A percentile compares a stretch with the other conserved stretches of the same genome.
These are phyloP conservation scores for Thryonomys swinderianus DNA, from an alignment of 2,113 vertebrate species.

Conservation along the genomic window DNA sequence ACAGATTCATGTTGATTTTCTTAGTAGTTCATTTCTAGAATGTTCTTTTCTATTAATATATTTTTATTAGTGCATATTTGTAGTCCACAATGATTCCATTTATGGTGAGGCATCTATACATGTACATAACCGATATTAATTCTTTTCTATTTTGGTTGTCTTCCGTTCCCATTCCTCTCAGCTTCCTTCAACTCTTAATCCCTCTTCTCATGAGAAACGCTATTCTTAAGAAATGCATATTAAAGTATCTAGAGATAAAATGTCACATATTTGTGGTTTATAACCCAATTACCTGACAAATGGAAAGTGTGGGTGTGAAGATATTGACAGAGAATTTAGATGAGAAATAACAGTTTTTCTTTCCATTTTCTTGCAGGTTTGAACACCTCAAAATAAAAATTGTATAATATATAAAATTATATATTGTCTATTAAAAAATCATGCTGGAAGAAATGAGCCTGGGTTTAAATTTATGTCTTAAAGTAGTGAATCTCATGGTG, in stretches of 20 bases:
- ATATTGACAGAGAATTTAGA: background rate
- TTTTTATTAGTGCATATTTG: background rate
- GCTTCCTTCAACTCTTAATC: background rate
- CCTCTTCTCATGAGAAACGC: background rate
- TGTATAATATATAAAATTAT: background rate
- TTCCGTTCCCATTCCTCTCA: background rate
- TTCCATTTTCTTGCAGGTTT: slow-evolving; percentile 8
- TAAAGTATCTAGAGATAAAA: background rate
- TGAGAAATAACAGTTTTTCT: background rate
- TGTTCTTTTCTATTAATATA: background rate
- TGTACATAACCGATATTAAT: background rate
- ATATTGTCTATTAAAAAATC: background rate
- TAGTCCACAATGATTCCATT: background rate
- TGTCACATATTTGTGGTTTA: background rate
- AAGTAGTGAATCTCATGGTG: background rate
- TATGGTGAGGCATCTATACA: background rate
- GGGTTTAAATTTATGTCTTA: slow-evolving; percentile 9
- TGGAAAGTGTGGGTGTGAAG: background rate
- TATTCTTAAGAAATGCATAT: background rate
- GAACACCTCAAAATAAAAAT: slow-evolving; percentile 40
- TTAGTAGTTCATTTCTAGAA: background rate
- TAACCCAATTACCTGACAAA: background rate
- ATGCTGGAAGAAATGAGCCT: background rate
- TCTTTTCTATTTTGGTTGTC: background rate
- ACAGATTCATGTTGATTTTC: slow-evolving; percentile 28